phyloP scores from a whole-genome alignment of 2,888 invertebrate species.

The Alentia gelatinosa region DNA sequence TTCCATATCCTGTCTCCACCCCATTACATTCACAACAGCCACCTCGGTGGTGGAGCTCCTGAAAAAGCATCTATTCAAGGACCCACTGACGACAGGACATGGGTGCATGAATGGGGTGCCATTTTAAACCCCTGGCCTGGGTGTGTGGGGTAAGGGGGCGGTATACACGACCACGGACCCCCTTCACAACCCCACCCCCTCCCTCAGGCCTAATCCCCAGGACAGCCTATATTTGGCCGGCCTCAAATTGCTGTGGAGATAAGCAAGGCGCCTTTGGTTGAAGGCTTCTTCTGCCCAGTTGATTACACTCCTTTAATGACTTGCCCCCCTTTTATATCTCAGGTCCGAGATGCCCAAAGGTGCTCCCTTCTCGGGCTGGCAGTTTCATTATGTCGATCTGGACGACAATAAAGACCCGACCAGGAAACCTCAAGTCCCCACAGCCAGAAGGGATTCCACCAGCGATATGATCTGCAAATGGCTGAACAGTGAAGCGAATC shows the following conservation, averaged over 20 bases:
- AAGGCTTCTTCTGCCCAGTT: background rate
- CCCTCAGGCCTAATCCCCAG: conserved; percentile 16
- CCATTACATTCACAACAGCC: no score
- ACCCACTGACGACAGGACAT: no score
- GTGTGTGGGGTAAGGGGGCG: background rate
- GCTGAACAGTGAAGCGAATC: no score
- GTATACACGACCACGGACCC: background rate
- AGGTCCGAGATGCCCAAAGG: background rate
- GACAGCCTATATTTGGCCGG: conserved; percentile 23
- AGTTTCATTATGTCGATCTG: conserved; percentile 30
- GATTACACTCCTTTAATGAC: conserved; percentile 12
- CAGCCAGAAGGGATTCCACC: no score
- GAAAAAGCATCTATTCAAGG: no score
- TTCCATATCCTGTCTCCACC: no score
- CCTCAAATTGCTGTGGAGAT: conserved; percentile 19
- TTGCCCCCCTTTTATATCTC: background rate
- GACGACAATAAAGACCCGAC: background rate
- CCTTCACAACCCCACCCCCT: background rate
- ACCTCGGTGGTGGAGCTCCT: no score
- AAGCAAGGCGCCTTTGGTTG: background rate
- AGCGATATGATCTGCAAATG: background rate
- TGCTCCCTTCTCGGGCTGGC: background rate
- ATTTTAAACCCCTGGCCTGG: no score
- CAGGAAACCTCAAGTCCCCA: background rate
- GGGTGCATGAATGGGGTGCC: no score